Evolutionary conservation across 2,797 vertebrate genomes (phyloP).

Genomic region (Sebastiscus tertius): DNA sequence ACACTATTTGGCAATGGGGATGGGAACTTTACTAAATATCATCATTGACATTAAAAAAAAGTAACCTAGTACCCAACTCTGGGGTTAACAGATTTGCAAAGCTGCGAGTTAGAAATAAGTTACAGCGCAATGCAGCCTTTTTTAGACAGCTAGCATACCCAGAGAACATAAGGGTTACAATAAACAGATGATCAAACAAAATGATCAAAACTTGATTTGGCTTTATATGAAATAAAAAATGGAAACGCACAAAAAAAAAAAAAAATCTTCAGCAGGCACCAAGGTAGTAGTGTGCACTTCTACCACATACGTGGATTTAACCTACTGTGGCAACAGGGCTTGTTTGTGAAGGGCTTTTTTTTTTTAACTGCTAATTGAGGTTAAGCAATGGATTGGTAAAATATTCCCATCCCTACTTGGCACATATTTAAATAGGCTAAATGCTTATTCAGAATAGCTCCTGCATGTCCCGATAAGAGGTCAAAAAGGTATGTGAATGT

Average conservation of each 20-base stretch:
- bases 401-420: conserved; percentile 24
- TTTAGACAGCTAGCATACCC: conserved; percentile 2
- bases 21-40: not conserved
- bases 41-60: not conserved
- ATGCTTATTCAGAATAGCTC: not conserved
- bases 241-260: not conserved
- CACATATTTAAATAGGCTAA: conserved; percentile 12
- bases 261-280: conserved; percentile 22
- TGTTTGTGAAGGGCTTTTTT: not conserved
- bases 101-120: conserved; percentile 2
- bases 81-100: not conserved
- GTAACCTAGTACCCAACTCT: not conserved
- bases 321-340: not conserved
- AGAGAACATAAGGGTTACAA: not conserved
- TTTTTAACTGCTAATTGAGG: not conserved
- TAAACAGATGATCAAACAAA: not conserved
- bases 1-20: conserved; percentile 13
- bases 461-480: not conserved
- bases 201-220: not conserved
- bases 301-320: not conserved
- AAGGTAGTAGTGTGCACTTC: conserved; percentile 25
- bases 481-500: conserved; percentile 4
- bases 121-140: not conserved
- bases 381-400: conserved; percentile 11
- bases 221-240: not conserved